A percentile compares a stretch with the other conserved stretches of the same genome.
These are phyloP conservation scores for Lutraria lutraria DNA, from an alignment of 2,888 invertebrate species.

Conservation along the genomic window DNA sequence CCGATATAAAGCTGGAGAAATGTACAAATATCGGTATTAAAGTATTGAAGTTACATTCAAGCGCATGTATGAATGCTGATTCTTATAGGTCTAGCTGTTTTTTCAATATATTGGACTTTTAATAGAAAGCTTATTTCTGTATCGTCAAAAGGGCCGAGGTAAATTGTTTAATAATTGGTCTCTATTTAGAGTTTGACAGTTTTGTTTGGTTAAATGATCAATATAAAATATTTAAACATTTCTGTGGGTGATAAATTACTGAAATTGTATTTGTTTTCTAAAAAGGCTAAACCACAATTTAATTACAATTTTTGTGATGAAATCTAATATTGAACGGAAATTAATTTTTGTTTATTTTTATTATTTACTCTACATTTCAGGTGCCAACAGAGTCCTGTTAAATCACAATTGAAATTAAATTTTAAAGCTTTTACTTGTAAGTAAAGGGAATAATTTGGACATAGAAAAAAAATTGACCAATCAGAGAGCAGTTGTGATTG, in stretches of 20 bases:
- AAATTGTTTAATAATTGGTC: not conserved
- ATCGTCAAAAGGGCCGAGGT: not conserved
- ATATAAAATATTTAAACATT: not conserved
- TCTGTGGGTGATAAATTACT: not conserved
- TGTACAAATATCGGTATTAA: slow-evolving; percentile 34
- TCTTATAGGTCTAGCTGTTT: not conserved
- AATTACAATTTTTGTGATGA: not conserved
- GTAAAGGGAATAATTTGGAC: not conserved
- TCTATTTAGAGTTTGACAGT: not conserved
- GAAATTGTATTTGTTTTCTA: not conserved
- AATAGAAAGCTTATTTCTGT: slow-evolving; percentile 12
- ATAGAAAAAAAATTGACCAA: not conserved
- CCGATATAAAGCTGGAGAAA: slow-evolving; percentile 46
- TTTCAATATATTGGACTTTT: slow-evolving; percentile 22
- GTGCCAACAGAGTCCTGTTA: not conserved
- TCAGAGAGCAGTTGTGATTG: slow-evolving; percentile 20
- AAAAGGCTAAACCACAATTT: not conserved
- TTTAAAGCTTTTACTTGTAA: not conserved
- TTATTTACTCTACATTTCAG: slow-evolving; percentile 5
- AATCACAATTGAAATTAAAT: not conserved
- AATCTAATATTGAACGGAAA: not conserved
- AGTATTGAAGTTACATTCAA: slow-evolving; percentile 32
- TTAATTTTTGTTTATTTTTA: slow-evolving; percentile 12
- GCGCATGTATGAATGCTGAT: slow-evolving; percentile 15
- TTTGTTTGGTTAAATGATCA: slow-evolving; percentile 10